Conservation (phyloP, 2,113 vertebrate genomes). For the Talpa occidentalis region DNA sequence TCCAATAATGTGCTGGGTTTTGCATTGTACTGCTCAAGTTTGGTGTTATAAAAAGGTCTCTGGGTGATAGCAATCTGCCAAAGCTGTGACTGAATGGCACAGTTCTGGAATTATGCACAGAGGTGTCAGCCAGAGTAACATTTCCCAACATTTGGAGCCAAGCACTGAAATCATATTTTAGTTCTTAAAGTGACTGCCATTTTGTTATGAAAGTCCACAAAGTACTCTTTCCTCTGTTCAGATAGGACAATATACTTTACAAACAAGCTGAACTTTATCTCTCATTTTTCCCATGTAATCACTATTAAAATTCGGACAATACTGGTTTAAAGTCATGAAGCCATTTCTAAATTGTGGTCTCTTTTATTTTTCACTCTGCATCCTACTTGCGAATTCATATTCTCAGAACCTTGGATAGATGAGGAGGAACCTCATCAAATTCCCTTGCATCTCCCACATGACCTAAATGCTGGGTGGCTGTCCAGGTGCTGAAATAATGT, state of each 20-base stretch:
- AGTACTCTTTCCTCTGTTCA: constrained; percentile 43
- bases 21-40: background rate
- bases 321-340: background rate
- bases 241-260: constrained; percentile 38
- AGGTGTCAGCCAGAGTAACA: constrained; percentile 47
- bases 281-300: background rate
- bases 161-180: constrained; percentile 67
- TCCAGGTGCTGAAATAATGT: background rate
- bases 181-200: constrained; percentile 57
- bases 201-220: constrained; percentile 55
- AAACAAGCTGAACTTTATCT: constrained; percentile 44
- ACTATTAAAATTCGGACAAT: background rate
- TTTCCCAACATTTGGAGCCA: constrained; percentile 61
- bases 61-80: constrained; percentile 64
- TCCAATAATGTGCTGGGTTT: constrained; percentile 48
- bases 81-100: constrained; percentile 49
- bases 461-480: background rate
- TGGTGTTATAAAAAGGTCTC: constrained; percentile 62
- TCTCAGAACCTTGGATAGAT: background rate
- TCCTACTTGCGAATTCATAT: background rate
- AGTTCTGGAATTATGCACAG: constrained; percentile 51
- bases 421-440: background rate
- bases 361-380: background rate
- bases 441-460: background rate
- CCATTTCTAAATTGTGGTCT: background rate